Conservation (phyloP, 2,888 invertebrate species). For the Apotomis turbidana region DNA sequence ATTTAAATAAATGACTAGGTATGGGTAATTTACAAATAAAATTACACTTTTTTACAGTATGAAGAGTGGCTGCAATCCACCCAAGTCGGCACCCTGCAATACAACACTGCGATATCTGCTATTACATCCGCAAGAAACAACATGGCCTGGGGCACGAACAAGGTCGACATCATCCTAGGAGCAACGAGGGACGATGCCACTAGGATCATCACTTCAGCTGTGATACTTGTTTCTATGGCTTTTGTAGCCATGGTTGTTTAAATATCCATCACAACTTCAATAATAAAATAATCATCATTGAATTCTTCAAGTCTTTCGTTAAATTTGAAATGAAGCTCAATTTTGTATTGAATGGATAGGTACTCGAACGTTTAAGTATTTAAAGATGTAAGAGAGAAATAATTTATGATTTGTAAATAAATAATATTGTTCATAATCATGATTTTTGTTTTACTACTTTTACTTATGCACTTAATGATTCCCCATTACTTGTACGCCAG, state of each 20-base stretch:
- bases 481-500: background rate
- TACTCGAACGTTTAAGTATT: too few species aligned
- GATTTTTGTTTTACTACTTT: background rate
- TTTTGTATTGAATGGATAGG: too few species aligned
- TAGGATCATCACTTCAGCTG: constrained; percentile 52
- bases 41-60: constrained; percentile 55
- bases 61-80: constrained; percentile 66
- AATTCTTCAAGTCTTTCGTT: too few species aligned
- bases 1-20: too few species aligned
- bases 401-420: constrained; percentile 8
- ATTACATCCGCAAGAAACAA: constrained; percentile 65
- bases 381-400: background rate
- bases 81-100: constrained; percentile 59
- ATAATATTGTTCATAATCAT: background rate
- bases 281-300: background rate
- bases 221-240: constrained; percentile 44
- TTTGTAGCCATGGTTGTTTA: constrained; percentile 50
- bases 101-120: constrained; percentile 56
- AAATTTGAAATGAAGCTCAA: too few species aligned
- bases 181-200: constrained; percentile 62
- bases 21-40: too few species aligned
- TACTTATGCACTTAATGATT: background rate
- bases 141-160: constrained; percentile 68
- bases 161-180: constrained; percentile 61
- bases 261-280: constrained; percentile 7